Base-by-base conservation (phyloP, 2,797 vertebrate genomes). In the Epinephelus malabaricus region DNA sequence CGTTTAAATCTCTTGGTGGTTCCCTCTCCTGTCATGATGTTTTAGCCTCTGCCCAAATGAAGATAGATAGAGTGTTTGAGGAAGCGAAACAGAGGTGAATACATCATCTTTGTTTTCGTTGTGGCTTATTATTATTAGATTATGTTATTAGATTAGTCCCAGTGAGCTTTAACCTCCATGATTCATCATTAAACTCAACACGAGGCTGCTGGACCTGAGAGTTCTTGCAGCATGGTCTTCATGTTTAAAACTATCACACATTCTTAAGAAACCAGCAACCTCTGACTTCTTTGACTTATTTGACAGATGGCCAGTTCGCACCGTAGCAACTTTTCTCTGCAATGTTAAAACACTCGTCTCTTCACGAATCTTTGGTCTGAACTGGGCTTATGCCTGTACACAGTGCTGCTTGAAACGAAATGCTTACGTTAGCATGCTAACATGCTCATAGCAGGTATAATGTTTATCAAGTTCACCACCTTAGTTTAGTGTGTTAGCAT, bases 121-220 rank as follows among this genome's bases (percentile, higher is more conserved):
- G 70, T 58, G 23, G 19, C 13, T 30, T 46, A 58, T 18, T 58
- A 69, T 46, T 46, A 47, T 34, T 58, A 58, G 40, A 69, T 69
- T 53, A 73, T 21, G 9, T 85, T 62, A 83, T 86, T 82, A 82
- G 60, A 82, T 82, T 75, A 78, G 73, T 76, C 70, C 53, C 59
- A 40, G 17, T 54, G 50, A 81, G 72, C 54, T 66, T 67, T 62
- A 73, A 82, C 78, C 64, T 78, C 46, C 13, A 75, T 51, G 51
- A 74, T 82, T 88, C 75, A 81, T 83, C 54, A 60, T 77, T 76
- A 69, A 55, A 30, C 19, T 40, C 0, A 15, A 60, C 72, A 38
- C 1, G 0, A 45, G 65, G 23, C 46, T 2, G 0, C 7, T 53
- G 59, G 47, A 73, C 64, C 50, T 23, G 17, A n/a, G 50, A 64